phyloP scores from a whole-genome alignment of 2,113 vertebrate genomes.

The Laterallus jamaicensis region DNA sequence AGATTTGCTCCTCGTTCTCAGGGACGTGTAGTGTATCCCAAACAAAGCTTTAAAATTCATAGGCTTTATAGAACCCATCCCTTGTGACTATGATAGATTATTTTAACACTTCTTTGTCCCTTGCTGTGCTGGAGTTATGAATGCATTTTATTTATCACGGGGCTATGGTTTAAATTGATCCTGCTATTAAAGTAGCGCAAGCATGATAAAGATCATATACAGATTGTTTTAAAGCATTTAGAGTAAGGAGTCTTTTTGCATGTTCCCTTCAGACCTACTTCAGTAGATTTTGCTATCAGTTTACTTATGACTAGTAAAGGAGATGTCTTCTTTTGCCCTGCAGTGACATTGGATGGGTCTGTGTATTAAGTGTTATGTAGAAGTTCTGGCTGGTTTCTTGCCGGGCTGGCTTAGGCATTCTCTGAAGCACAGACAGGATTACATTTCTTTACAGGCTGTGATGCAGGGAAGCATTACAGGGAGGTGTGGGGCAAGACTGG shows the following conservation, averaged over 20 bases:
- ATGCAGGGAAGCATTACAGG: background rate
- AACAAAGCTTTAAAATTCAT: background rate
- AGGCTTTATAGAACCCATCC: background rate
- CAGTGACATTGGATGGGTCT: background rate
- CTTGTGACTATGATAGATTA: background rate
- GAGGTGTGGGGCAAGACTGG: background rate
- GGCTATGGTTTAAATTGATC: background rate
- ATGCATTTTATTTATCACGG: background rate
- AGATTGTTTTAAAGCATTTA: background rate
- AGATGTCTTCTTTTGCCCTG: background rate
- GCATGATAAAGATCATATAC: background rate
- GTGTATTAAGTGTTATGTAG: background rate
- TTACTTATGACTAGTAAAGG: background rate
- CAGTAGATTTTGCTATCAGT: background rate
- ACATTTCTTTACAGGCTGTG: background rate
- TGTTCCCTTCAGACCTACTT: background rate
- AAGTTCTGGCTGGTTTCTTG: background rate
- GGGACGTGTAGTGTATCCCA: background rate
- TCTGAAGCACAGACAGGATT: background rate
- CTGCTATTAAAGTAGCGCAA: background rate
- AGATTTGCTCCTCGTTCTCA: background rate
- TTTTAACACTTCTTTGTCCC: background rate
- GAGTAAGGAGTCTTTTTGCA: background rate
- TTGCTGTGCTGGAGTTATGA: background rate
- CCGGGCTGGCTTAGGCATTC: background rate